Evolutionary conservation across 2,113 vertebrate species (phyloP).

Genomic region (Gallinago media): DNA sequence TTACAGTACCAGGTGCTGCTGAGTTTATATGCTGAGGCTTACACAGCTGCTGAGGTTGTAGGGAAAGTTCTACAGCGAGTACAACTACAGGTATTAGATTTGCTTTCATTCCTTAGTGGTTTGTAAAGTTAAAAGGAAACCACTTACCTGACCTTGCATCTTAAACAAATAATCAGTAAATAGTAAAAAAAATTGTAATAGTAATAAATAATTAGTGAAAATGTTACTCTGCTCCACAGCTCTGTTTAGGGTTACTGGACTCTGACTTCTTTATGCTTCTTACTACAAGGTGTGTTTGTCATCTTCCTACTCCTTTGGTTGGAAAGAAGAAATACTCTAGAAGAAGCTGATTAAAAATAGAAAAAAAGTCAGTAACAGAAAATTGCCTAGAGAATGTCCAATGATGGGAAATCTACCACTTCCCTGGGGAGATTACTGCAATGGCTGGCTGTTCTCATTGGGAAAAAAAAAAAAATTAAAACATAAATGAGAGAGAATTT

Average conservation of each 20-base stretch:
- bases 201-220: neutral
- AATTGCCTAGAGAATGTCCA: neutral
- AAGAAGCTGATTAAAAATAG: neutral
- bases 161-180: neutral
- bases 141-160: neutral
- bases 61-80: neutral
- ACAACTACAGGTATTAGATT: neutral
- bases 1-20: neutral
- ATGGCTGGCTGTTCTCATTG: neutral
- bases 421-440: neutral
- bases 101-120: neutral
- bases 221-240: neutral
- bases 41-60: neutral
- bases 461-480: neutral
- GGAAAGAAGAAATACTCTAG: neutral
- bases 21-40: neutral
- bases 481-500: neutral
- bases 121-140: neutral
- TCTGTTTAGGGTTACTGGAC: neutral
- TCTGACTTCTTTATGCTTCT: neutral
- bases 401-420: neutral
- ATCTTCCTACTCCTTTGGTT: neutral
- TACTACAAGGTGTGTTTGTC: neutral
- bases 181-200: neutral
- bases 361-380: neutral